Base-by-base conservation (phyloP, 2,113 vertebrate species). In the Atrichornis clamosus region DNA sequence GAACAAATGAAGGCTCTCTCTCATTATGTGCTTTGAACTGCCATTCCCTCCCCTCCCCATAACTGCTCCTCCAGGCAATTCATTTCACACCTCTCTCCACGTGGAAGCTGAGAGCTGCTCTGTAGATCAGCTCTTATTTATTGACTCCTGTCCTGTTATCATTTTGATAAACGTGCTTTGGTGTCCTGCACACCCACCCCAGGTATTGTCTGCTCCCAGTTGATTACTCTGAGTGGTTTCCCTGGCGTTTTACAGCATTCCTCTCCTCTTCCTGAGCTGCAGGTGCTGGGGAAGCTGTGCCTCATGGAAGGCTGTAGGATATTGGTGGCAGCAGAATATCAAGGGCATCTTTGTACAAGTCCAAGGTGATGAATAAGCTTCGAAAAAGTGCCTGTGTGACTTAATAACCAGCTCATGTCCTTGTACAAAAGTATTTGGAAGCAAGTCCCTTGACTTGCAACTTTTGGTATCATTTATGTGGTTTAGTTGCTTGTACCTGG, bases 21-120 rank as follows among this genome's bases (percentile, higher is more conserved):
- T 82, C 2, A 1, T 37, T 49, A 35, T 2, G 4, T 46, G 41
- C 44, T 52, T 44, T 2, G 10, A 68, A 58, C 33, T 1, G 5
- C 53, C 62, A 8, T 68, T 75, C 85, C 39, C 21, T 80, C 30
- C 23, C 7, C 26, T 84, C 20, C 58, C 26, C 12, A 35, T 24
- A 59, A 55, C 41, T 73, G 35, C 33, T 79, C 22, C 65, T 81
- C 44, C n/a, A 27, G 93, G 81, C 74, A 33, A 53, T 62, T 79
- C 11, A 17, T 87, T 82, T 50, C 80, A 46, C 73, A 16, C 62
- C 23, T 60, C 53, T 87, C 58, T 64, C 85, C 58, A 15, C 3
- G 13, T 59, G 59, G 49, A 47, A 62, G 15, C 0, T 82, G 53
- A 63, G 41, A 64, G 56, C 53, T 69, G 84, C 37, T 8, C 59